phyloP scores from a whole-genome alignment of 2,888 invertebrate species.

The Dorcus parallelipipedus region DNA sequence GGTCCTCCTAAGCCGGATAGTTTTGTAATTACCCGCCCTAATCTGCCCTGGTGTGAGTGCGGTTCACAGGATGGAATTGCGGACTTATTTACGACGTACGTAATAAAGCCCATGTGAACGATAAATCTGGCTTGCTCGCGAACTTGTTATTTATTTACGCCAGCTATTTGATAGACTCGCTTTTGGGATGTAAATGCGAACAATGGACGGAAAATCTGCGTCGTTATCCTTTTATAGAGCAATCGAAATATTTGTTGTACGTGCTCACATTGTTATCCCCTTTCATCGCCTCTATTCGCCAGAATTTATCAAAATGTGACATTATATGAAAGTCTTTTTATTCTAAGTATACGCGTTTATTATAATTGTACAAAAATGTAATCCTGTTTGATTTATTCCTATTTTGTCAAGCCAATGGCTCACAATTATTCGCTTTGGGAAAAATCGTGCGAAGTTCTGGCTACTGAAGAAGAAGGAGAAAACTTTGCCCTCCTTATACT shows the following conservation, averaged over 20 bases:
- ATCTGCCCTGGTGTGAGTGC: conserved; percentile 13
- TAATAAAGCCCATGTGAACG: conserved; percentile 14
- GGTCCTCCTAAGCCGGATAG: conserved; percentile 4
- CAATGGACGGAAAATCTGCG: neutral
- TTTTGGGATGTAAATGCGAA: neutral
- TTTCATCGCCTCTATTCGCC: neutral
- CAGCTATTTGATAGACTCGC: conserved; percentile 13
- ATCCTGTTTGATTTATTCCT: too few species aligned
- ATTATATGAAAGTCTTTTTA: too few species aligned
- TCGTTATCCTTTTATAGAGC: neutral
- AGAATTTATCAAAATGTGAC: too few species aligned
- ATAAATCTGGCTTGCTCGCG: conserved; percentile 15
- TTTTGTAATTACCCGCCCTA: conserved; percentile 15
- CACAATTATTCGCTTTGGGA: too few species aligned
- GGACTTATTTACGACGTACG: conserved; percentile 17
- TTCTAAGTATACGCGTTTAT: too few species aligned
- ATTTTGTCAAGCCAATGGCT: too few species aligned
- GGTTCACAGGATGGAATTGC: conserved; percentile 13
- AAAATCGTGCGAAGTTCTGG: too few species aligned
- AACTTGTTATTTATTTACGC: conserved; percentile 18
- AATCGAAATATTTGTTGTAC: neutral
- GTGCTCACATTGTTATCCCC: neutral
- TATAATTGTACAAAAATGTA: too few species aligned
- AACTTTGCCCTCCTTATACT: too few species aligned
- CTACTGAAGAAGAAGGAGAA: too few species aligned